A percentile compares a stretch with the other conserved stretches of the same genome.
These are phyloP conservation scores for Amphipoea oculea DNA, from an alignment of 2,888 invertebrate genomes.

Conservation along the genomic window DNA sequence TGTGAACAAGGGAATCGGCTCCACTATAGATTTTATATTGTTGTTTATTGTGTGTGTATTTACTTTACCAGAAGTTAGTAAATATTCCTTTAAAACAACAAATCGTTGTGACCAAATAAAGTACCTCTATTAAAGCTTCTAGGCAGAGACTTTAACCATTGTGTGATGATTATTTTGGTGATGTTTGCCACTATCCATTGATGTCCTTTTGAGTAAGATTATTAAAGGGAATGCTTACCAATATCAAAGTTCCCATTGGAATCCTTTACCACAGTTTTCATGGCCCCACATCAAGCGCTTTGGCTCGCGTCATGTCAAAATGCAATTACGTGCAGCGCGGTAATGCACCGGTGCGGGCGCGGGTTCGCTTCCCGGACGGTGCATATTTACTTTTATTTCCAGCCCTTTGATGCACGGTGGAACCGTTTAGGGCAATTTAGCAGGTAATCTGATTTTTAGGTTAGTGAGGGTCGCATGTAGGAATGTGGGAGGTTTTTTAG, in stretches of 20 bases:
- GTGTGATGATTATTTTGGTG: no score
- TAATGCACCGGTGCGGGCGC: slow-evolving; percentile 54
- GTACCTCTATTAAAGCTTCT: no score
- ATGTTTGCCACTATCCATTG: no score
- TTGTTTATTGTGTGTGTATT: no score
- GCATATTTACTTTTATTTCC: slow-evolving; percentile 62
- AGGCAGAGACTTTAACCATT: no score
- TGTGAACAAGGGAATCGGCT: no score
- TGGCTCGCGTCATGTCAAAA: slow-evolving; percentile 63
- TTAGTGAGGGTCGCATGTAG: slow-evolving; percentile 17
- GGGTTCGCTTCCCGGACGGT: slow-evolving; percentile 43
- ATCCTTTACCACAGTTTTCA: background rate
- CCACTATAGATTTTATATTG: no score
- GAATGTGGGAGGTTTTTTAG: background rate
- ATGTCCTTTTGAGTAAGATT: no score
- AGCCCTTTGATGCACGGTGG: slow-evolving; percentile 47
- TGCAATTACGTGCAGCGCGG: slow-evolving; percentile 62
- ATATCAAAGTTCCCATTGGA: background rate
- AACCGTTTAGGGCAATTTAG: slow-evolving; percentile 38
- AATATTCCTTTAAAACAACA: no score
- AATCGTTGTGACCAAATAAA: no score
- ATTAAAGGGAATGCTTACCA: no score
- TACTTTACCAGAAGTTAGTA: no score
- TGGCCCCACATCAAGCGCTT: slow-evolving; percentile 37
- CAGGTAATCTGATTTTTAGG: slow-evolving; percentile 46